Percentiles rank a stretch among this genome's conserved stretches.
Conservation (phyloP, 2,797 vertebrate genomes). For the Takifugu ocellatus region DNA sequence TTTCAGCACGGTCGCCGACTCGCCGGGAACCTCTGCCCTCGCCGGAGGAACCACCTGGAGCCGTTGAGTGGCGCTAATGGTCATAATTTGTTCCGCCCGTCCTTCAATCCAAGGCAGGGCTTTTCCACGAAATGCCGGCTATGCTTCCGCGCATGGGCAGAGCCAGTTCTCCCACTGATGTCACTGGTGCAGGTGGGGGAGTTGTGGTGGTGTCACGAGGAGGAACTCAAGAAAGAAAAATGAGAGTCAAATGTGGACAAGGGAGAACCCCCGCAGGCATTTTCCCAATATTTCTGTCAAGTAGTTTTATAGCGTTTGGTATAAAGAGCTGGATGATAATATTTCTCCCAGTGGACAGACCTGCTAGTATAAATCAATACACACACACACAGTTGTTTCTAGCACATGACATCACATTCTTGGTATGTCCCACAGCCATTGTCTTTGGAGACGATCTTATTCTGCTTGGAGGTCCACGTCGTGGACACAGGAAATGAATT, state of each 20-base stretch:
- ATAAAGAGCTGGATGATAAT: background rate
- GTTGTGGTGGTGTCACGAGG: conserved; percentile 14
- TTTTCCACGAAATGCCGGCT: too few species aligned
- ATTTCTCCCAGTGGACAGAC: too few species aligned
- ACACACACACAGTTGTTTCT: conserved; percentile 36
- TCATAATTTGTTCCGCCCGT: too few species aligned
- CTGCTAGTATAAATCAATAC: too few species aligned
- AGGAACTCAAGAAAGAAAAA: conserved; percentile 16
- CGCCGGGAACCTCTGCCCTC: conserved; percentile 16
- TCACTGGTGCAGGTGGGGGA: conserved; percentile 20
- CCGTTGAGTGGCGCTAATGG: background rate
- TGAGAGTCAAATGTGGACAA: conserved; percentile 9
- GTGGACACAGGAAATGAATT: conserved; percentile 37
- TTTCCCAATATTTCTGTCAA: conserved; percentile 14
- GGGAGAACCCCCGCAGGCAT: conserved; percentile 7
- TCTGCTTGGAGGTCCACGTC: conserved; percentile 28
- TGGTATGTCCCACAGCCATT: conserved; percentile 29
- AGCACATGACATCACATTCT: conserved; percentile 45
- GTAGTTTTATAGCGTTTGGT: conserved; percentile 13
- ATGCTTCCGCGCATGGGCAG: too few species aligned
- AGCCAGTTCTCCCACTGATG: conserved; percentile 2
- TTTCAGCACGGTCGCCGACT: conserved; percentile 31
- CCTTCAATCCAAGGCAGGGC: too few species aligned
- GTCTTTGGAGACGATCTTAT: conserved; percentile 38
- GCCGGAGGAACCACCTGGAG: too few species aligned